phyloP scores from a whole-genome alignment of 2,113 vertebrate genomes.

The Sinosuthora webbiana region DNA sequence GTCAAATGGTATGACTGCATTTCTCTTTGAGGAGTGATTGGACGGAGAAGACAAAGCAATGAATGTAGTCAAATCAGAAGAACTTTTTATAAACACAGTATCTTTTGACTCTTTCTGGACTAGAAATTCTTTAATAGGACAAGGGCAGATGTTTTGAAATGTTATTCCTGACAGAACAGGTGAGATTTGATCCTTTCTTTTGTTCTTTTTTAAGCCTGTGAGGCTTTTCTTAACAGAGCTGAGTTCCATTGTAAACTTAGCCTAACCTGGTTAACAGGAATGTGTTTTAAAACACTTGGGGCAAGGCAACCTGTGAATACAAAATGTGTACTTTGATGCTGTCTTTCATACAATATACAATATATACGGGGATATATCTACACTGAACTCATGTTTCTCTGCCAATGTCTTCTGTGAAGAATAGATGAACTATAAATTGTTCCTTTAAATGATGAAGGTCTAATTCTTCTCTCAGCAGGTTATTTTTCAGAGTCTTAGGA shows the following conservation, averaged over 20 bases:
- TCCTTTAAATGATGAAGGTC: neutral
- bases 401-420: neutral
- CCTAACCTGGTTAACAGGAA: neutral
- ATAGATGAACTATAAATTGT: neutral
- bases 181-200: neutral
- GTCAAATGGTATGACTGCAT: neutral
- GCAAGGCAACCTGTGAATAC: neutral
- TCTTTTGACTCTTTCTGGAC: neutral
- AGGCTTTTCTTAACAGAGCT: neutral
- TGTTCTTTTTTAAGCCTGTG: neutral
- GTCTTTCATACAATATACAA: neutral
- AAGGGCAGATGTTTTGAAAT: neutral
- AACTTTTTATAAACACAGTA: neutral
- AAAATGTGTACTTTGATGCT: neutral
- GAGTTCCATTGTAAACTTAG: neutral
- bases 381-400: neutral
- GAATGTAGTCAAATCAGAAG: neutral
- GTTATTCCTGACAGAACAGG: neutral
- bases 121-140: neutral
- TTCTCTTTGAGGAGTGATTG: neutral
- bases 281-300: neutral
- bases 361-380: neutral
- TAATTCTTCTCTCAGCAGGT: neutral
- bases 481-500: neutral
- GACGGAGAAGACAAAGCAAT: neutral